A percentile compares a stretch with the other conserved stretches of the same genome.
Conservation (phyloP, 1,140 invertebrate species). For the Zaprionus tsacasi region DNA sequence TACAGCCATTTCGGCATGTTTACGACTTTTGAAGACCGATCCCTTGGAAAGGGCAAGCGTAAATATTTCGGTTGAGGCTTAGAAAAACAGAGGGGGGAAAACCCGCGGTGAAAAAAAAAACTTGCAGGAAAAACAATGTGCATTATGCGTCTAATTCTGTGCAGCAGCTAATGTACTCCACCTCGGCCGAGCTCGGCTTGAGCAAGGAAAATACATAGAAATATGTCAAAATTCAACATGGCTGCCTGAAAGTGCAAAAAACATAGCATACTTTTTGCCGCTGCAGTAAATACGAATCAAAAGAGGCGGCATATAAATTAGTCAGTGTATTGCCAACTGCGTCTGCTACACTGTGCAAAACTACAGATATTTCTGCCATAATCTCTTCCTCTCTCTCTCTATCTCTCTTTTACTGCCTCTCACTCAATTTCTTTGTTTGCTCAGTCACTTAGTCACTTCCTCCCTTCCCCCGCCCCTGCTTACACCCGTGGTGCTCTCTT, state of each 20-base stretch:
- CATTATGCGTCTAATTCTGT: conserved; percentile 23
- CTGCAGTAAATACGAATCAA: background rate
- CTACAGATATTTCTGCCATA: background rate
- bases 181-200: background rate
- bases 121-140: conserved; percentile 34
- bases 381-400: background rate
- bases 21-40: conserved; percentile 59
- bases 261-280: background rate
- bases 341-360: background rate
- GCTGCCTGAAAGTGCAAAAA: background rate
- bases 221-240: background rate
- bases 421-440: conserved; percentile 23
- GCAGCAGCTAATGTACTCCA: background rate
- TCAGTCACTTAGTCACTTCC: conserved; percentile 31
- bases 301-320: background rate
- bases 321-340: background rate
- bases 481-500: conserved; percentile 17
- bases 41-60: conserved; percentile 30
- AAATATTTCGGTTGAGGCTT: conserved; percentile 60
- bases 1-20: conserved; percentile 64
- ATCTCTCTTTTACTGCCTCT: background rate
- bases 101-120: background rate
- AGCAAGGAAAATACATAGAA: background rate
- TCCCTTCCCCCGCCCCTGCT: background rate
- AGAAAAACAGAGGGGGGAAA: conserved; percentile 23